Conservation (phyloP, 2,797 vertebrate species). For the Smutsia gigantea region DNA sequence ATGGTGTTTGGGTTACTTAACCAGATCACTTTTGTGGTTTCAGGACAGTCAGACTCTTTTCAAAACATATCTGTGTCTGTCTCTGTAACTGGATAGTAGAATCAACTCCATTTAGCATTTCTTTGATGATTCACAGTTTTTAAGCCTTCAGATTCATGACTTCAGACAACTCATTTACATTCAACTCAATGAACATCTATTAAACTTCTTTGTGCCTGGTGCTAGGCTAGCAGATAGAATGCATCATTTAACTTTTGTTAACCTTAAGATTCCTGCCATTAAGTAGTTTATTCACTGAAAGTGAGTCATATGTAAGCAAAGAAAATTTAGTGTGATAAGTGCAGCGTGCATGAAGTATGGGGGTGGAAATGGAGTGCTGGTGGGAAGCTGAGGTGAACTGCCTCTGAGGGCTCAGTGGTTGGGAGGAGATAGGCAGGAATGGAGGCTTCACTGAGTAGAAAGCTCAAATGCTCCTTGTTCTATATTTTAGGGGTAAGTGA, state of each 20-base stretch:
- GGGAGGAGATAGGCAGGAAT: background rate
- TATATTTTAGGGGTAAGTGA: background rate
- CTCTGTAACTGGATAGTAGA: background rate
- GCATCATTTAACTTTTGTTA: background rate
- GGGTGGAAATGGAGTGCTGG: too few species aligned
- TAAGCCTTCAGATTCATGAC: background rate
- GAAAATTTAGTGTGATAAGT: background rate
- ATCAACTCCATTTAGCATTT: background rate
- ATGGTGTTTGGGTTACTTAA: background rate
- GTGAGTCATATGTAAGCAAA: background rate
- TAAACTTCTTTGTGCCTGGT: background rate
- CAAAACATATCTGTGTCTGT: background rate
- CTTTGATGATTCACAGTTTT: background rate
- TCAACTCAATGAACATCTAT: background rate
- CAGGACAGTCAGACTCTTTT: background rate
- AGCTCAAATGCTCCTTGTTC: background rate
- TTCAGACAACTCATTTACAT: background rate
- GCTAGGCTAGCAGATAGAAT: background rate
- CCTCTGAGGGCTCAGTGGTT: background rate
- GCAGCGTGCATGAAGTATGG: background rate
- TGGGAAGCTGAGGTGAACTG: background rate
- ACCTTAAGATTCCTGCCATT: background rate
- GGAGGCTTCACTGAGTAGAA: background rate
- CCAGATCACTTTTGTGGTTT: background rate
- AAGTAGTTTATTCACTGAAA: constrained; percentile 6